Evolutionary conservation across 2,888 invertebrate genomes (phyloP).

Genomic region (Erannis defoliaria): DNA sequence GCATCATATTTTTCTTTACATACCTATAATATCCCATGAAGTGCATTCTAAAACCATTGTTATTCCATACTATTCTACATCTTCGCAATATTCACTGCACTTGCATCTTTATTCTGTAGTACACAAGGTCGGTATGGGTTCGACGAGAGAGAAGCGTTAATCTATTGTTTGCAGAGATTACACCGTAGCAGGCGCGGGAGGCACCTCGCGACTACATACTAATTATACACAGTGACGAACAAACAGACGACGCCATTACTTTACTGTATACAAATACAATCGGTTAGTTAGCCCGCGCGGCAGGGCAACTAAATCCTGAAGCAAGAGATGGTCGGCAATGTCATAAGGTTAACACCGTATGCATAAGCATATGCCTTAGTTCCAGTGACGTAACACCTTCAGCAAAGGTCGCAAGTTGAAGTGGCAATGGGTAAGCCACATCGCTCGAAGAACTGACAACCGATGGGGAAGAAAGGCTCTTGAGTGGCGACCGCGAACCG

Average conservation of each 20-base stretch:
- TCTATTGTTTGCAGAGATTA: slow-evolving; percentile 1
- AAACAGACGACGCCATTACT: slow-evolving; percentile 43
- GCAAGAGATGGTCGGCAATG: no score
- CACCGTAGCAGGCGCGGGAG: slow-evolving; percentile 12
- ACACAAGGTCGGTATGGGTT: not conserved
- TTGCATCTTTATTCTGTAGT: not conserved
- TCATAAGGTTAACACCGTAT: no score
- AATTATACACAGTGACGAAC: slow-evolving; percentile 74
- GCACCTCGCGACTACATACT: slow-evolving; percentile 40
- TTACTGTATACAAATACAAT: slow-evolving; percentile 16
- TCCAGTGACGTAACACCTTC: no score
- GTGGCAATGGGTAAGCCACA: no score
- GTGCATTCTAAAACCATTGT: slow-evolving; percentile 15
- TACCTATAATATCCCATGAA: not conserved
- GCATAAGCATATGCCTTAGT: no score
- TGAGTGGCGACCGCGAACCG: no score
- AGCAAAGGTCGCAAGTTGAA: no score
- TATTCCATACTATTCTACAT: slow-evolving; percentile 3
- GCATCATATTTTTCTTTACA: no score
- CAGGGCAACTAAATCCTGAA: not conserved
- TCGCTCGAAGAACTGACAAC: no score
- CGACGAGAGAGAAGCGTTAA: not conserved
- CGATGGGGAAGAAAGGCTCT: no score
- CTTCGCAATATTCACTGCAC: not conserved
- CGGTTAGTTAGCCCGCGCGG: slow-evolving; percentile 19